These are phyloP conservation scores for Gallinago solitaria DNA, from an alignment of 2,797 vertebrate species.

Conservation along the genomic window DNA sequence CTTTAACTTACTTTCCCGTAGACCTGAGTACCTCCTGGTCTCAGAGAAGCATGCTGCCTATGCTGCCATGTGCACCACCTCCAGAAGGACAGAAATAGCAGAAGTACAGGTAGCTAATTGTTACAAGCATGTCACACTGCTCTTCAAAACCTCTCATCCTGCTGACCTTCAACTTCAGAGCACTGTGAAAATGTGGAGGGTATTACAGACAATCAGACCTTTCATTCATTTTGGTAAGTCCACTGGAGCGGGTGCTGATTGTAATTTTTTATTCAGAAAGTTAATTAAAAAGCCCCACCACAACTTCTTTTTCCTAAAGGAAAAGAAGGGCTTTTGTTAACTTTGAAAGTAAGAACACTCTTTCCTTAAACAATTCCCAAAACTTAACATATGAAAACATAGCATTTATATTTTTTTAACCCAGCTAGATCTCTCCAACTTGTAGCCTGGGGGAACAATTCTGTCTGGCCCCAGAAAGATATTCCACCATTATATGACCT, in stretches of 20 bases:
- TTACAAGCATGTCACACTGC: neutral
- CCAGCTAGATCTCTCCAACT: conserved; percentile 42
- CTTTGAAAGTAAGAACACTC: conserved; percentile 1
- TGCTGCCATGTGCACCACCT: neutral
- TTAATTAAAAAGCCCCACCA: neutral
- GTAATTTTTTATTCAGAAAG: neutral
- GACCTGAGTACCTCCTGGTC: neutral
- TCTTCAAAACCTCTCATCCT: neutral
- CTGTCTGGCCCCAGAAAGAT: conserved; percentile 55
- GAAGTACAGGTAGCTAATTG: neutral
- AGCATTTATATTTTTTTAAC: conserved; percentile 41
- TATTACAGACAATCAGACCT: neutral
- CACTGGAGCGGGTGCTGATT: neutral
- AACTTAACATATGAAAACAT: conserved; percentile 23
- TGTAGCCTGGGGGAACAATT: conserved; percentile 58
- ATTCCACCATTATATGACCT: conserved; percentile 66
- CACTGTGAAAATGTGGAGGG: neutral
- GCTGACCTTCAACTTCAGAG: neutral
- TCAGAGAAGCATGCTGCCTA: neutral
- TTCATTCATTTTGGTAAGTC: neutral
- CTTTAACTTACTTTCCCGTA: neutral
- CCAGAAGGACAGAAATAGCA: neutral
- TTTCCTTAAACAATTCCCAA: conserved; percentile 32
- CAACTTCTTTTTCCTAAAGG: neutral
- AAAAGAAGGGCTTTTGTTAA: neutral